These are phyloP conservation scores for Elaphurus davidianus DNA, from an alignment of 2,113 vertebrate species.

Conservation along the genomic window DNA sequence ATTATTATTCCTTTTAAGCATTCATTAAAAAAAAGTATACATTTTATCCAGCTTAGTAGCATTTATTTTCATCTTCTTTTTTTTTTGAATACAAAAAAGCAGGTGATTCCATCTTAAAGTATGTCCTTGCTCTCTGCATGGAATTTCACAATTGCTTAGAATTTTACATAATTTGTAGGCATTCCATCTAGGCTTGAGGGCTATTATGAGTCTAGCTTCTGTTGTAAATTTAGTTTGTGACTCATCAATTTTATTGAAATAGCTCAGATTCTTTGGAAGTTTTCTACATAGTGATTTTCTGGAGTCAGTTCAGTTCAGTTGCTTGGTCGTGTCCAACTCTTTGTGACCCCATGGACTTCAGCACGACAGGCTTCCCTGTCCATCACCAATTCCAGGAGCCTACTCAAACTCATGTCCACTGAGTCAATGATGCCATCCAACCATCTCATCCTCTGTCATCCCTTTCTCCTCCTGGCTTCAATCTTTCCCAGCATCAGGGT, in stretches of 20 bases:
- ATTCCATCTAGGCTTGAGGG: background rate
- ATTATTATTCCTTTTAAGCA: conserved; percentile 57
- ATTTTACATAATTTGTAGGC: background rate
- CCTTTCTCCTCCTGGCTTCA: background rate
- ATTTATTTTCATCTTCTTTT: conserved; percentile 30
- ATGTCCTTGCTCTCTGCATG: background rate
- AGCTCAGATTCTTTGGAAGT: background rate
- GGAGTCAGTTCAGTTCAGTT: background rate
- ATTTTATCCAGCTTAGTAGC: conserved; percentile 23
- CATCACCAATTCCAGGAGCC: background rate
- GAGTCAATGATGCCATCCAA: background rate
- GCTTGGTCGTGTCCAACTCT: fast-evolving
- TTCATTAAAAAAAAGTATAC: conserved; percentile 31
- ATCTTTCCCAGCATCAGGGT: background rate
- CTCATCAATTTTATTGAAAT: background rate
- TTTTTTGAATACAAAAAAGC: background rate
- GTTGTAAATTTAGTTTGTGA: background rate
- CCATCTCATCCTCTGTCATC: background rate
- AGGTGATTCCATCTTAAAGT: background rate
- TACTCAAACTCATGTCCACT: background rate
- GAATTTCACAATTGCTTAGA: background rate
- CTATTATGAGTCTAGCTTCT: background rate
- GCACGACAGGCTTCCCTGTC: background rate
- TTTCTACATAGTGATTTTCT: background rate
- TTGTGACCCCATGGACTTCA: fast-evolving